Base-by-base conservation (phyloP, 2,888 invertebrate species). In the Eupsilia transversa region DNA sequence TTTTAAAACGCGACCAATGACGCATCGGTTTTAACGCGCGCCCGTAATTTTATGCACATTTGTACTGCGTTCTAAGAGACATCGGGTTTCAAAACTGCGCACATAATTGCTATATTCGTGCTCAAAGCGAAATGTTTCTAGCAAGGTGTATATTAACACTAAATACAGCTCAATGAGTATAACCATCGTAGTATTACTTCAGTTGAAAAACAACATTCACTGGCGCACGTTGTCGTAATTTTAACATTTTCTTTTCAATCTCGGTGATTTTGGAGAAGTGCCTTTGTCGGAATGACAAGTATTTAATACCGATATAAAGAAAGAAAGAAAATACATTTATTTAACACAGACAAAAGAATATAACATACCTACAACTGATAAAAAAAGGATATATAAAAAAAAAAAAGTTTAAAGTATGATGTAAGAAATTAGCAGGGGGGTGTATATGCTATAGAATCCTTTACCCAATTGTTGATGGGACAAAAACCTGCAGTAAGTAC, bases 21-120 rank as follows among this genome's bases (percentile, higher is more conserved):
- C 95, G 94, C 95, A 95, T 95, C 92, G 94, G 93, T 94, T 96
- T 94, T 94, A 94, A 95, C 94, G 93, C 92, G 92, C 90, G 84
- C 90, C 91, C 90, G 89, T 92, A 90, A 90, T 91, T 92, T 91
- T 90, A 91, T 92, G 91, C 91, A 91, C 91, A 92, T 92, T 92
- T 91, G 90, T 90, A 91, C 90, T 80, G 73, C 76, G 74, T 71
- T 78, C 86, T 80, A 77, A 80, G 74, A 77, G 80, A 86, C 78
- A 77, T 66, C 74, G 59, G 52, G 79, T 87, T 88, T 88, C 77
- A 74, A 89, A 88, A 88, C 77, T 88, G 82, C 81, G 66, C 77
- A 79, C 77, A 74, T 87, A 86, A 87, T 88, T 84, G 81, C 84
- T 84, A 84, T 88, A 87, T 88, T 88, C 87, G 77, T 80, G 84